phyloP scores from a whole-genome alignment of 2,797 vertebrate genomes.

The Sorex maritimensis region DNA sequence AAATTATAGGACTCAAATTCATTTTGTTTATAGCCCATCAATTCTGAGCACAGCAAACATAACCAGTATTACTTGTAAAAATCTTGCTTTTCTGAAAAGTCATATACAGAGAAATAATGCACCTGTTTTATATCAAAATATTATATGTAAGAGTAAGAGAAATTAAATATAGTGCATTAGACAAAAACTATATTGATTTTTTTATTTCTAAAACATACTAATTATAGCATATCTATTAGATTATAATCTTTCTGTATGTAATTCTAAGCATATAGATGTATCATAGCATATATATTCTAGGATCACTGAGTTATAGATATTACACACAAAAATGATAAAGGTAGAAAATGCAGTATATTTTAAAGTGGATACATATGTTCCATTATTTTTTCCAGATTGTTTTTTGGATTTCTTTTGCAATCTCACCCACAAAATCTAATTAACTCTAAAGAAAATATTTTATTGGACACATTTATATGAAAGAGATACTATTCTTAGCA shows the following conservation, averaged over 20 bases:
- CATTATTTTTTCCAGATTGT: neutral
- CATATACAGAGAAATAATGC: neutral
- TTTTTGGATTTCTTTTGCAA: neutral
- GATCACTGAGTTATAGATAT: neutral
- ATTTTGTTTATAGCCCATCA: neutral
- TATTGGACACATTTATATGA: neutral
- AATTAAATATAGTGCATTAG: neutral
- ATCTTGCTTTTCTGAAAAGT: neutral
- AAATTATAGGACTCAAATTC: conserved; percentile 12
- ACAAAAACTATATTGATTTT: conserved; percentile 37
- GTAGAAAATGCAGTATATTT: neutral
- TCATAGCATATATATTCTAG: neutral
- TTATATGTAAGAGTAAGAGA: neutral
- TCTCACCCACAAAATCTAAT: conserved; percentile 13
- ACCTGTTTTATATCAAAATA: neutral
- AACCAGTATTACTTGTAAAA: neutral
- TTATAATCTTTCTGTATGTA: neutral
- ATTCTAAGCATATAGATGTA: neutral
- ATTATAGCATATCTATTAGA: neutral
- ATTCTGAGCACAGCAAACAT: neutral
- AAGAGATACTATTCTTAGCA: conserved; percentile 19
- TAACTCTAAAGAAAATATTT: neutral
- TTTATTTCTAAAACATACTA: neutral
- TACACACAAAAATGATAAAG: neutral
- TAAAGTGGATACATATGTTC: neutral